Evolutionary conservation across 2,113 vertebrate genomes (phyloP), one percentile per base, ranked within the genome.

Genomic region (Noturus placidus): DNA sequence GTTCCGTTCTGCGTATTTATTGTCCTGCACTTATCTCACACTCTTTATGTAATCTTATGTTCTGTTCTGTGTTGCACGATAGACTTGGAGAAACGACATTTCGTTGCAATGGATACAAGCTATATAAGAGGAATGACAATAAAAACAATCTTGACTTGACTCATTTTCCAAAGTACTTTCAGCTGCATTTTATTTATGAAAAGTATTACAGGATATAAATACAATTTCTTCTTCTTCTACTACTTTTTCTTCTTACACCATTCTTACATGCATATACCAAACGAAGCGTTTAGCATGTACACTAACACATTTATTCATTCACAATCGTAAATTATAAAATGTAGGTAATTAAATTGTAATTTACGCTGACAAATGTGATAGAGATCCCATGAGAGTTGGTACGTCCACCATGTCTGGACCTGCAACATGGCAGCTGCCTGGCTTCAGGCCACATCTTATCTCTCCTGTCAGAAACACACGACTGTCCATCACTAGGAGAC

Each of bases 401-500:
- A 65, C 59, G 22, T 46, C 25, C 59, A 65, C 61, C 59, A 8
- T 30, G 82, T 83, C 82, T 20, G 38, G 61, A 83, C 82, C 61
- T 83, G 82, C 42, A 67, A 9, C 42, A 30, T 52, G 38, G 82
- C 82, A 83, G 82, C 82, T 83, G 82, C 50, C 27, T 83, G 82
- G 59, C 82, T 46, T 52, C 82, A 83, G 82, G 82, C 61, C 57
- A 61, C 35, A 2, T 38, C 6, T 83, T 83, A 50, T 67, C 27
- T 67, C 76, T 67, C 38, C 82, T 67, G 35, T 67, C 27, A 83
- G 19, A 83, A 50, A 46, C 42, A 59, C 20, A 46, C 13, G 42
- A 14, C 4, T 27, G 80, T 63, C 27, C 76, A 30, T 54, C 14
- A 78, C 27, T 14, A 50, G 22, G 13, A 50, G 42, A 54, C 76